Evolutionary conservation across 2,888 invertebrate species (phyloP).

Genomic region (Tetranychus truncatus): DNA sequence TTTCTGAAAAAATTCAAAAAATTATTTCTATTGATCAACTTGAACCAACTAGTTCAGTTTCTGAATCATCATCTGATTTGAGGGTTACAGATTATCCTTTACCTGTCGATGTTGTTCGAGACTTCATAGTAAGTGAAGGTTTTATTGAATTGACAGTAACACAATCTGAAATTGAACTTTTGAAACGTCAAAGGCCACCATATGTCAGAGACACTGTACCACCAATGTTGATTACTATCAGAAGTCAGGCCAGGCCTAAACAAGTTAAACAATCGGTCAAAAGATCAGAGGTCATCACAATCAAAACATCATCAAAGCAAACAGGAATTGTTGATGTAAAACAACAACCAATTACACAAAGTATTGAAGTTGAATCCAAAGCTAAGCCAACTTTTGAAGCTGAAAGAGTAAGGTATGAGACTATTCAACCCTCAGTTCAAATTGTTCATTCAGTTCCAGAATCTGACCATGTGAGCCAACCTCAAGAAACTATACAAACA

Average conservation of each 20-base stretch:
- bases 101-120: background rate
- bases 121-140: background rate
- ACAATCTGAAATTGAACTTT: background rate
- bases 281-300: background rate
- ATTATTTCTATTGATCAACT: background rate
- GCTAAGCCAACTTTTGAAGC: background rate
- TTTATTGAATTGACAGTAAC: background rate
- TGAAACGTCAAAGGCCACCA: background rate
- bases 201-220: background rate
- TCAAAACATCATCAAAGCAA: background rate
- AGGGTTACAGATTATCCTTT: background rate
- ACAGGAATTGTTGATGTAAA: background rate
- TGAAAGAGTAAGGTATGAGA: background rate
- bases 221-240: background rate
- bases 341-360: background rate
- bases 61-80: background rate
- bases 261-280: background rate
- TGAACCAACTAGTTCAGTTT: background rate
- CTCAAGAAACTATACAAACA: too few species aligned
- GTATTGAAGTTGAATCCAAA: background rate
- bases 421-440: background rate
- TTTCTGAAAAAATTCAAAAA: background rate
- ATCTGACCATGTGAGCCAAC: background rate
- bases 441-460: background rate
- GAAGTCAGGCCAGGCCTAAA: background rate